Base-by-base conservation (phyloP, 2,888 invertebrate species). In the Plebejus argus region DNA sequence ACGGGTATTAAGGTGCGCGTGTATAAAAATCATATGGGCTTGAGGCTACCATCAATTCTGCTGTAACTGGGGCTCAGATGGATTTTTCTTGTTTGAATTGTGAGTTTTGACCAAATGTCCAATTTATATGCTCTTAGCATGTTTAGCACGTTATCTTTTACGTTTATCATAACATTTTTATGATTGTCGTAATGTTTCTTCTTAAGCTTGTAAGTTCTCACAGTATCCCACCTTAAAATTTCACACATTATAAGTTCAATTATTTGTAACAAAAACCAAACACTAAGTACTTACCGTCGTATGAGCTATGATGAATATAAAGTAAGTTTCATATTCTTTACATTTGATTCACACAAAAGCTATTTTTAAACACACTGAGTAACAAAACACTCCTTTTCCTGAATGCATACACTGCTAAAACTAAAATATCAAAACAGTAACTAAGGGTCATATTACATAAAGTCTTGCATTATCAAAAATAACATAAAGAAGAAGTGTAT, bases 401-500 rank as follows among this genome's bases (percentile, higher is more conserved):
- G 20, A 66, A 66, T 33, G 18, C 66, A 66, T 6, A 61, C 61
- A 61, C 66, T 28, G 15, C 3, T 39, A 45, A 45, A 76, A 61
- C 33, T 56, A 76, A 66, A 56, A 76, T 28, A 12, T 18, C 39
- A 72, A 77, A 56, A 39, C 49, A 56, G 71, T 71, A 74, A 79
- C 70, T 35, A 77, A 76, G 66, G 72, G 58, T 49, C 49, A 70
- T 71, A 77, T 76, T 77, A 79, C 33, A 77, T 79, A 76, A 79
- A 77, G 58, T 77, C 76, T 78, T 28, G 81, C 80, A 81, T 83
- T 81, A 82, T 82, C 85, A 84, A 84, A 86, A 82, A 83, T 83
- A 83, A 85, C 85, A 84, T 88, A 86, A 86, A 86, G 81, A 83
- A 87, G 85, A 89, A 88, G 84, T 88, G 85, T 87, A 85, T 86